Base-by-base conservation (phyloP, 2,113 vertebrate species). In the Chloebia gouldiae region DNA sequence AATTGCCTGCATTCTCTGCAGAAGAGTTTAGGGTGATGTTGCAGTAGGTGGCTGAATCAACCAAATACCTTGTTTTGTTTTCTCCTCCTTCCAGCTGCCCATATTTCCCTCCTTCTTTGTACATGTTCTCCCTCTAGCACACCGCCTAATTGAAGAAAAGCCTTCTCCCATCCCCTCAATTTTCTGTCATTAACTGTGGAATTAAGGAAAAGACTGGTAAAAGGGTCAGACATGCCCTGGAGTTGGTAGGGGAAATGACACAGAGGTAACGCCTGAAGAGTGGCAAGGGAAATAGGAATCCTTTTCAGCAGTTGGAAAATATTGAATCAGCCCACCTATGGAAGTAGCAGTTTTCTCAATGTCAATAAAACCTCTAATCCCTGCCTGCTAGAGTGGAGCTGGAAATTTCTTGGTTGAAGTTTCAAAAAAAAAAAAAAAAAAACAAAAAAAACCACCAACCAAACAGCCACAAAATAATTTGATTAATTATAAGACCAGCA, bases 1-100 rank as follows among this genome's bases (percentile, higher is more conserved):
- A 92, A 45, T 42, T 4, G 2, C 31, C 18, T 0, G 0, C 15
- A 7, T n/a, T 83, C 42, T 44, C 63, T 3, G 1, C 2, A 5
- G n/a, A 19, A 42, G 45, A 57, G 23, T 24, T 37, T 14, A 31
- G 59, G 16, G 10, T 76, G 66, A 37, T 1, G 1, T 35, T 20
- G 2, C 24, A 13, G 21, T 24, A 39, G 31, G 18, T 40, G 21
- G 16, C 35, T 71, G 24, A n/a, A 51, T 19, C 3, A 3, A n/a
- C 17, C 0, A 8, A 65, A n/a, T 8, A 37, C 2, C 42, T 66
- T 47, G 9, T 42, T 90, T 40, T 44, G 30, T 37, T 40, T 24
- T 37, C 53, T 64, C 15, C 70, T 49, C 25, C 57, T 92, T 71
- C 73, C 50, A 70, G 28, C n/a, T 61, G 59, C 25, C 31, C 88